Evolutionary conservation across 2,888 invertebrate species (phyloP).

Genomic region (Strigamia maritima): DNA sequence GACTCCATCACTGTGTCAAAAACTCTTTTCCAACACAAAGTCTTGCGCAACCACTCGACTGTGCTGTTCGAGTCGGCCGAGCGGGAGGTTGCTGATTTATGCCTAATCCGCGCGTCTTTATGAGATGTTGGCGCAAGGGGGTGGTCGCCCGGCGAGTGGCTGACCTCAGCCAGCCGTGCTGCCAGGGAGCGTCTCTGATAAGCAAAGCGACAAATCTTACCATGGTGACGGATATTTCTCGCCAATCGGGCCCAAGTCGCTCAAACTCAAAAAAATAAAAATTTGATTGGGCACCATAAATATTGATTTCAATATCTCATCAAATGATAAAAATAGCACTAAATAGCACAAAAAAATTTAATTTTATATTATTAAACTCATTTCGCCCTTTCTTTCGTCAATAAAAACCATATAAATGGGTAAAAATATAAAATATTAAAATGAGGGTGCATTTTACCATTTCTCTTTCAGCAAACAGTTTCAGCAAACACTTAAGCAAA

Average conservation of each 20-base stretch:
- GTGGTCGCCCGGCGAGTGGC: conserved; percentile 1
- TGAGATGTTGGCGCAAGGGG: conserved; percentile 10
- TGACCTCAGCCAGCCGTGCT: conserved; percentile 23
- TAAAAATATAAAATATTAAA: background rate
- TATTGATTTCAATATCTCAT: background rate
- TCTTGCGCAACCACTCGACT: conserved; percentile 20
- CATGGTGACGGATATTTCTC: conserved; percentile 1
- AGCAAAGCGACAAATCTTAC: conserved; percentile 15
- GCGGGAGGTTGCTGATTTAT: conserved; percentile 23
- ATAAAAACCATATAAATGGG: no score
- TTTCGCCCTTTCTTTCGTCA: no score
- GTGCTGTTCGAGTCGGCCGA: conserved; percentile 6
- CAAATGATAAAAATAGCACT: background rate
- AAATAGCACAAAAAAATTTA: background rate
- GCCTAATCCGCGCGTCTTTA: conserved; percentile 15
- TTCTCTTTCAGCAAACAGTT: no score
- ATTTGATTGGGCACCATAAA: background rate
- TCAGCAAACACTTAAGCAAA: background rate
- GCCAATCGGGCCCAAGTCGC: conserved; percentile 15
- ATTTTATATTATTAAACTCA: no score
- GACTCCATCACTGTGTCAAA: conserved; percentile 8
- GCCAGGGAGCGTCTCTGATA: background rate
- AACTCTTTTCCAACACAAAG: conserved; percentile 5
- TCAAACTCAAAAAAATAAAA: background rate
- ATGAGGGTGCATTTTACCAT: background rate